Evolutionary conservation across 2,113 vertebrate genomes (phyloP).

Genomic region (Cyrtonyx montezumae): DNA sequence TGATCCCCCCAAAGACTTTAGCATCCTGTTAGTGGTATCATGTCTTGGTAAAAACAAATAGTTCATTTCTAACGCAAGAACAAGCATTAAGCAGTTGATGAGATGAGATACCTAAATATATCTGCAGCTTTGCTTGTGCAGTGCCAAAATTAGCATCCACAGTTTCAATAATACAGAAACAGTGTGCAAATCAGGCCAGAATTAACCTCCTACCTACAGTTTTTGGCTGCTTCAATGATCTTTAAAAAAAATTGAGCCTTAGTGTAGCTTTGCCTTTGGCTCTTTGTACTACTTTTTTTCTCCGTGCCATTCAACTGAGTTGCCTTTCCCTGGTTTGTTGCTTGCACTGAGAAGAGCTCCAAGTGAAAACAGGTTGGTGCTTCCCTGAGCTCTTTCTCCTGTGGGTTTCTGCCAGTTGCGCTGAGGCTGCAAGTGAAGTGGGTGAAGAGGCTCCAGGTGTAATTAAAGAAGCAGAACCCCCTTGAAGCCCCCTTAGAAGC

Average conservation of each 20-base stretch:
- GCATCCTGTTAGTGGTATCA: background rate
- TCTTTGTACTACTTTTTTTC: background rate
- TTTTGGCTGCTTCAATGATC: background rate
- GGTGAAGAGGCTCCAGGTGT: background rate
- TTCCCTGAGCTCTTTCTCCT: background rate
- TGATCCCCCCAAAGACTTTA: background rate
- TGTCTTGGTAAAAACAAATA: background rate
- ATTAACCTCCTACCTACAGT: background rate
- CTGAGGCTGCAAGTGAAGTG: background rate
- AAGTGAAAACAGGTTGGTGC: background rate
- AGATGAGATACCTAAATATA: background rate
- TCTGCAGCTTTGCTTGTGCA: background rate
- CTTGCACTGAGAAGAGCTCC: background rate
- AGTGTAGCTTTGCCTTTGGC: background rate
- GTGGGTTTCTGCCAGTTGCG: background rate
- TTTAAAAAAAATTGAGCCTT: background rate
- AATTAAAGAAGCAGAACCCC: background rate
- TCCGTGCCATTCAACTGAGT: background rate
- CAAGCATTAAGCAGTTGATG: background rate
- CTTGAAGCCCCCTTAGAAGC: constrained; percentile 14
- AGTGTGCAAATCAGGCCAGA: background rate
- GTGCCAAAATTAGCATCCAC: background rate
- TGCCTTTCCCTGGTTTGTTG: background rate
- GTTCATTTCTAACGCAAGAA: background rate
- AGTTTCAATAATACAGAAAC: background rate